Conservation (phyloP, 2,797 vertebrate genomes). For the Pelochelys cantorii region DNA sequence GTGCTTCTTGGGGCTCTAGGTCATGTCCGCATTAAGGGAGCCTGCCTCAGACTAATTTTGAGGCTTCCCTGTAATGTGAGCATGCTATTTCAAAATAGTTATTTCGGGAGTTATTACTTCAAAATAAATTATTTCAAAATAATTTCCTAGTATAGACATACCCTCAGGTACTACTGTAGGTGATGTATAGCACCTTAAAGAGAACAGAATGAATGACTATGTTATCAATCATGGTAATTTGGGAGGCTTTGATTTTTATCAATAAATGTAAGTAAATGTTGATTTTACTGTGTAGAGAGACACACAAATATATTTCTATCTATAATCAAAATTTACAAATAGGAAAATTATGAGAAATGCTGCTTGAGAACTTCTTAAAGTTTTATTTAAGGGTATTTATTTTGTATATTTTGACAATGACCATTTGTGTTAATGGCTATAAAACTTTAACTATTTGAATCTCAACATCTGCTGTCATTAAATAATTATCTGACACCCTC, state of each 20-base stretch:
- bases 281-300: background rate
- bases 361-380: background rate
- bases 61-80: no score
- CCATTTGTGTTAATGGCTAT: background rate
- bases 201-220: background rate
- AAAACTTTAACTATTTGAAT: background rate
- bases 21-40: no score
- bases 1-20: no score
- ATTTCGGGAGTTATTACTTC: no score
- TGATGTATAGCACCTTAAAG: background rate
- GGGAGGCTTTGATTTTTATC: background rate
- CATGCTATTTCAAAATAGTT: no score
- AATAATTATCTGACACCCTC: background rate
- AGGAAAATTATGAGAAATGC: background rate
- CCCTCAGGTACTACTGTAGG: no score
- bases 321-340: background rate
- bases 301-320: background rate
- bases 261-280: no score
- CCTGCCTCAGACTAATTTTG: no score
- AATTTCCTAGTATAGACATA: no score
- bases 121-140: no score
- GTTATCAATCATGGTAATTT: background rate
- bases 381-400: background rate
- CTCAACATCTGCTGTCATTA: background rate
- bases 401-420: background rate